A percentile compares a stretch with the other conserved stretches of the same genome.
Evolutionary conservation across 2,888 invertebrate species (phyloP).

Genomic region (Prosopocoilus inquinatus): DNA sequence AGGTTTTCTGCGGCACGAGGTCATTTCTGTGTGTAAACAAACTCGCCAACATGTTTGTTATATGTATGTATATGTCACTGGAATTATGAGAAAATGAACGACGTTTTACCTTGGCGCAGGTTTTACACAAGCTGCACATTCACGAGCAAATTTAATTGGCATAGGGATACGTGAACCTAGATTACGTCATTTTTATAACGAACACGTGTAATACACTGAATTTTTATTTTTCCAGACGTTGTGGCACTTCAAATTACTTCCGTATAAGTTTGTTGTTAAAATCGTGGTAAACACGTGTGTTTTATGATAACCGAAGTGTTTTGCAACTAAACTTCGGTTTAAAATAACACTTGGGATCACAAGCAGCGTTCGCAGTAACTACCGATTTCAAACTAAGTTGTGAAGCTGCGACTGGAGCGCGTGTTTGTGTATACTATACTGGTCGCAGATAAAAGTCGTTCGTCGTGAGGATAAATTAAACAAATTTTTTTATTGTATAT

Average conservation of each 20-base stretch:
- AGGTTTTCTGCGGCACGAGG: too few species aligned
- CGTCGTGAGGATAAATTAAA: constrained; percentile 5
- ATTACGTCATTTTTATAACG: not conserved
- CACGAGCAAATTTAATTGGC: too few species aligned
- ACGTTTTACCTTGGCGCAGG: too few species aligned
- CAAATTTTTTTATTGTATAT: constrained; percentile 16
- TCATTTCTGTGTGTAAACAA: too few species aligned
- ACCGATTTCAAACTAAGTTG: constrained; percentile 18
- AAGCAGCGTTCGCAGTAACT: constrained; percentile 17
- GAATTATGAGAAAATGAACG: too few species aligned
- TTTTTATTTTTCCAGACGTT: too few species aligned
- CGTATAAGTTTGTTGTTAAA: not conserved
- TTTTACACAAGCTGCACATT: too few species aligned
- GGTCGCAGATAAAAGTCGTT: constrained; percentile 16
- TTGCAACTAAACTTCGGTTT: constrained; percentile 1
- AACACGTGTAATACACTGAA: not conserved
- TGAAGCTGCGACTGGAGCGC: constrained; percentile 2
- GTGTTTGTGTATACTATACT: constrained; percentile 22
- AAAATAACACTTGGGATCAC: not conserved
- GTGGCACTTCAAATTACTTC: not conserved
- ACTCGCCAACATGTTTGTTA: too few species aligned
- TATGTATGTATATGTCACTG: too few species aligned
- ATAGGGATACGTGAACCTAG: too few species aligned
- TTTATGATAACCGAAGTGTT: not conserved
- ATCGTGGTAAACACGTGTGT: not conserved